Evolutionary conservation across 2,113 vertebrate genomes (phyloP).

Genomic region (Actenoides hombroni): DNA sequence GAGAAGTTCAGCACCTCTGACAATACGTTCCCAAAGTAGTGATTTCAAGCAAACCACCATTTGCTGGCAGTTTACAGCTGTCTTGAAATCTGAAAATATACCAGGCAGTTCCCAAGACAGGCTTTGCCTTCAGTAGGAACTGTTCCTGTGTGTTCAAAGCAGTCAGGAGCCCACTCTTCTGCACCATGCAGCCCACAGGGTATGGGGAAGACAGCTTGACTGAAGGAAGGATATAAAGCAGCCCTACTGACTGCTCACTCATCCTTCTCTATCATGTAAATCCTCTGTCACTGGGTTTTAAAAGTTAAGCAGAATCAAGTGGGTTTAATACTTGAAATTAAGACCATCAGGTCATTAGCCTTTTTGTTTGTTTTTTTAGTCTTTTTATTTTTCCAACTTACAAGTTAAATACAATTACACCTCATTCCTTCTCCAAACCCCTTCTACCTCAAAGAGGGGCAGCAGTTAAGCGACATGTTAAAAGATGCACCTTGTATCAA

Average conservation of each 20-base stretch:
- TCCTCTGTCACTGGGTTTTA: neutral
- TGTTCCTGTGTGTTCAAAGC: neutral
- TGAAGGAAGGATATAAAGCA: neutral
- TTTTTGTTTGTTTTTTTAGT: neutral
- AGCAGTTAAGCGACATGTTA: neutral
- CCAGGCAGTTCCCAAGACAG: neutral
- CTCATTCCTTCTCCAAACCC: neutral
- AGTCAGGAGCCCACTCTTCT: neutral
- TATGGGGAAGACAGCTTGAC: neutral
- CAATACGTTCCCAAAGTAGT: neutral
- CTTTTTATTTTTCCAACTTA: neutral
- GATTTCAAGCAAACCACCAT: neutral
- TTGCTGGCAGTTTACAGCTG: neutral
- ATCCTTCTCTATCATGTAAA: neutral
- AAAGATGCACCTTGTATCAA: neutral
- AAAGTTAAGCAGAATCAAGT: neutral
- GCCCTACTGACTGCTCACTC: neutral
- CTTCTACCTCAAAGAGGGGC: neutral
- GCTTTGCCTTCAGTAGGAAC: neutral
- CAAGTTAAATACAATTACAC: neutral
- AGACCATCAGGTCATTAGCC: neutral
- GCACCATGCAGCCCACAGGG: neutral
- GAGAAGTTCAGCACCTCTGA: neutral
- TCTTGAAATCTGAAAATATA: neutral
- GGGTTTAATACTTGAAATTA: neutral